Conservation (phyloP, 1,140 invertebrate genomes). For the Aphelinus atriplicis region DNA sequence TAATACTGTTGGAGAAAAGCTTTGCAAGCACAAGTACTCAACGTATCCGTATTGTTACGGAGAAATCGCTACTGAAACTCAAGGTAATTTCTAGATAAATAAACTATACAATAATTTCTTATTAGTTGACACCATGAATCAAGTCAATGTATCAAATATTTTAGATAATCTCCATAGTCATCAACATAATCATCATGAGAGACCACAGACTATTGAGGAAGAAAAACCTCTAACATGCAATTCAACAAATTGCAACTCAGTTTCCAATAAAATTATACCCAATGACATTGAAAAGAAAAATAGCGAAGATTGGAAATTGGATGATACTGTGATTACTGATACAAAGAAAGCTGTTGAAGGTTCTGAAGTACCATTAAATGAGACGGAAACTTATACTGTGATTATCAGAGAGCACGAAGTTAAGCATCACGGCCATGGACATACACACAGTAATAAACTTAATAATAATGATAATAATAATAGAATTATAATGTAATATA, state of each 20-base stretch:
- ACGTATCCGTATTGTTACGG: constrained; percentile 87
- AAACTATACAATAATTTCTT: too few species aligned
- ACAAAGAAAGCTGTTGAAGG: constrained; percentile 52
- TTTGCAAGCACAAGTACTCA: constrained; percentile 86
- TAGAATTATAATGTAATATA: not conserved
- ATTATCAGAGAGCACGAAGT: constrained; percentile 80
- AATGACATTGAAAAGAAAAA: constrained; percentile 54
- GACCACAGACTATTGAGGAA: constrained; percentile 58
- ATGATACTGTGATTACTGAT: constrained; percentile 51
- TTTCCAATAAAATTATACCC: constrained; percentile 57
- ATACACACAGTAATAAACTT: constrained; percentile 74
- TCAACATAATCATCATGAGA: constrained; percentile 57
- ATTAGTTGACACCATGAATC: too few species aligned
- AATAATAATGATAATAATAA: not conserved
- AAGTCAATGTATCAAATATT: constrained; percentile 9
- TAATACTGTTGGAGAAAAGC: constrained; percentile 74
- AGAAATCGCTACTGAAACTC: constrained; percentile 77
- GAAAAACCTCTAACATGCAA: constrained; percentile 59
- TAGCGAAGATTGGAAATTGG: constrained; percentile 57
- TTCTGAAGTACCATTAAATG: constrained; percentile 61
- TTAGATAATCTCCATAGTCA: constrained; percentile 60
- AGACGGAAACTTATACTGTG: constrained; percentile 74
- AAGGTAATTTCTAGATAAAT: constrained; percentile 56
- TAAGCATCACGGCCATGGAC: constrained; percentile 88
- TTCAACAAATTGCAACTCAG: constrained; percentile 55